Evolutionary conservation across 2,888 invertebrate genomes (phyloP).

Genomic region (Thelaira solivaga): DNA sequence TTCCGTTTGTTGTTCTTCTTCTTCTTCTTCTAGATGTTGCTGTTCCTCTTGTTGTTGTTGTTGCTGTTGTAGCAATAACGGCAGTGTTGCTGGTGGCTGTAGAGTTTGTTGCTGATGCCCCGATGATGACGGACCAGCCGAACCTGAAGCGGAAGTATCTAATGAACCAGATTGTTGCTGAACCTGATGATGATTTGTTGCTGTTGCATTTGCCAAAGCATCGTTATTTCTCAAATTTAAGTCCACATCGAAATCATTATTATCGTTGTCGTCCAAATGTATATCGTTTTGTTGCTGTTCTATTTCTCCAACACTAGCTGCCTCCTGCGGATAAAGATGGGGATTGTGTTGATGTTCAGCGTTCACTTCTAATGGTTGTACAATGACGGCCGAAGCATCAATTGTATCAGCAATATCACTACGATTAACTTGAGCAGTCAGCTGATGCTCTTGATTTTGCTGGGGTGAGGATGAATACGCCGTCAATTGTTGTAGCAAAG

Average conservation of each 20-base stretch:
- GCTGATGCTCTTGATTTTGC: conserved; percentile 51
- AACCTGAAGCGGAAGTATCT: conserved; percentile 56
- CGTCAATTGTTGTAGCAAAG: conserved; percentile 65
- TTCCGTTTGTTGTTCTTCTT: conserved; percentile 31
- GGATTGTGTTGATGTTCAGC: conserved; percentile 39
- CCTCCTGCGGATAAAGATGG: conserved; percentile 42
- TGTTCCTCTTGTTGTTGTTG: conserved; percentile 34
- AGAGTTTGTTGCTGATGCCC: conserved; percentile 48
- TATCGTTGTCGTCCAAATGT: conserved; percentile 60
- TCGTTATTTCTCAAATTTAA: conserved; percentile 48
- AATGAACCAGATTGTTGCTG: conserved; percentile 28
- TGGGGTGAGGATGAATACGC: conserved; percentile 26
- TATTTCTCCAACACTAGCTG: conserved; percentile 24
- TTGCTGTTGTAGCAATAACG: conserved; percentile 58
- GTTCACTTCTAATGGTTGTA: conserved; percentile 51
- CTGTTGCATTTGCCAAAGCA: conserved; percentile 32
- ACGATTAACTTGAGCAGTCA: conserved; percentile 56
- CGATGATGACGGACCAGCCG: conserved; percentile 45
- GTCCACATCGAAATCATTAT: conserved; percentile 58
- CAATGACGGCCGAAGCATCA: conserved; percentile 65
- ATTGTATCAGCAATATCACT: conserved; percentile 65
- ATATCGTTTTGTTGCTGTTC: conserved; percentile 47
- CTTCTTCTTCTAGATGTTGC: conserved; percentile 31
- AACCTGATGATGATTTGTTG: conserved; percentile 10
- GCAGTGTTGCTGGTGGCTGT: conserved; percentile 60